Evolutionary conservation across 2,797 vertebrate species (phyloP), one percentile per base, ranked within the genome.

Genomic region (Periophthalmus magnuspinnatus): DNA sequence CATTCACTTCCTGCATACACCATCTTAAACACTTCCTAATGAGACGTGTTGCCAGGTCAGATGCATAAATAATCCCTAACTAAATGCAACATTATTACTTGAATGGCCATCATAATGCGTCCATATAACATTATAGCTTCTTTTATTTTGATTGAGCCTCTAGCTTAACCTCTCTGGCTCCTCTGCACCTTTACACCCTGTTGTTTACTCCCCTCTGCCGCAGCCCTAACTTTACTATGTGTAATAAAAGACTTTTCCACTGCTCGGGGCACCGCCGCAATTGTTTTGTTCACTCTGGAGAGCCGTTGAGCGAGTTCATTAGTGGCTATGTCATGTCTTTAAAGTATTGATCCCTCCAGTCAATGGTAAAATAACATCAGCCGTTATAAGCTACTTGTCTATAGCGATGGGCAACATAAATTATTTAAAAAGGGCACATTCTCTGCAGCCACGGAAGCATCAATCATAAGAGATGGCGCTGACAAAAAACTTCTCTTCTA

Each of bases 391-490:
- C 95, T 96, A 94, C 95, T 97, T 91, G 91, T 95, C 95, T 95
- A 94, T 93, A 94, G 97, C 95, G 91, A 96, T 96, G 95, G 91
- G 95, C 95, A 93, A 96, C 94, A 98, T 99, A 96, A 96, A 99
- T 99, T 98, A 98, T 99, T 99, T 97, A 99, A 98, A 99, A 99
- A 99, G 97, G 97, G 95, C 97, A 99, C 94, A 95, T 95, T 95
- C 95, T 93, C 95, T 96, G 95, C 95, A 93, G 95, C 96, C 96
- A 97, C 93, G 93, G 94, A 98, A 95, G 97, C 95, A 99, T 99
- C 97, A 99, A 99, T 99, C 97, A 99, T 94, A 93, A 93, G 93
- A 96, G 96, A 96, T 96, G 95, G 95, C 95, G 92, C 94, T 95
- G 95, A 96, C 96, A 98, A 97, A 97, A 96, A 97, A 94, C 86